These are phyloP conservation scores for Liolophura sinensis DNA, from an alignment of 1,140 invertebrate species.

Conservation along the genomic window DNA sequence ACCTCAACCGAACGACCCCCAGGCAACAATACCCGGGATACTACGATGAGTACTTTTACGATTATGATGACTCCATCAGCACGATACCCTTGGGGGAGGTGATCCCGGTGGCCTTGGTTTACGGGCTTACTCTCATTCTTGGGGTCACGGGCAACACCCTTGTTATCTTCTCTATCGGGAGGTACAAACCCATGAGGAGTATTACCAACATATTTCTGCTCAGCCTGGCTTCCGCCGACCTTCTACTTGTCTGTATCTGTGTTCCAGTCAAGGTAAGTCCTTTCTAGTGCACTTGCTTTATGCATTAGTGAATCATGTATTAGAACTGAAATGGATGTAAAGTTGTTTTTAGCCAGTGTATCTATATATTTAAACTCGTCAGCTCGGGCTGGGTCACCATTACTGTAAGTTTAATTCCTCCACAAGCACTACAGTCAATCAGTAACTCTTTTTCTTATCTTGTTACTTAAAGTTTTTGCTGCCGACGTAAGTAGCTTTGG, in stretches of 20 bases:
- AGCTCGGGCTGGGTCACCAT: too few species aligned
- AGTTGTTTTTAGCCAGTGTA: too few species aligned
- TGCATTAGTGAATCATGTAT: too few species aligned
- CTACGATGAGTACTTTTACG: constrained; percentile 55
- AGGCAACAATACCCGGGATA: not conserved
- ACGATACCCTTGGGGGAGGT: constrained; percentile 63
- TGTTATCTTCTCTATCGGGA: constrained; percentile 65
- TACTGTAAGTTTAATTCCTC: too few species aligned
- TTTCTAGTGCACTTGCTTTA: too few species aligned
- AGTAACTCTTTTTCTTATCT: too few species aligned
- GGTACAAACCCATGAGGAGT: constrained; percentile 62
- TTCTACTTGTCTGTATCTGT: constrained; percentile 73
- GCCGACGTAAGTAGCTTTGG: too few species aligned
- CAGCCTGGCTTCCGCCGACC: constrained; percentile 73
- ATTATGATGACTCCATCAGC: constrained; percentile 52
- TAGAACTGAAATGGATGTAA: too few species aligned
- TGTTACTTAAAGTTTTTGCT: too few species aligned
- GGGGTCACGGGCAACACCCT: constrained; percentile 67
- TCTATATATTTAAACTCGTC: too few species aligned
- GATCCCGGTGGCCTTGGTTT: constrained; percentile 65
- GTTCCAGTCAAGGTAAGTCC: constrained; percentile 73
- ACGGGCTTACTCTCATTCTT: constrained; percentile 67
- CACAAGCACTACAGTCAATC: too few species aligned
- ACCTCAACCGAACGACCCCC: too few species aligned
- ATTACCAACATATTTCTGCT: constrained; percentile 73